Percentiles rank a stretch among this genome's conserved stretches.
Evolutionary conservation across 2,113 vertebrate species (phyloP).

Genomic region (Condylura cristata): DNA sequence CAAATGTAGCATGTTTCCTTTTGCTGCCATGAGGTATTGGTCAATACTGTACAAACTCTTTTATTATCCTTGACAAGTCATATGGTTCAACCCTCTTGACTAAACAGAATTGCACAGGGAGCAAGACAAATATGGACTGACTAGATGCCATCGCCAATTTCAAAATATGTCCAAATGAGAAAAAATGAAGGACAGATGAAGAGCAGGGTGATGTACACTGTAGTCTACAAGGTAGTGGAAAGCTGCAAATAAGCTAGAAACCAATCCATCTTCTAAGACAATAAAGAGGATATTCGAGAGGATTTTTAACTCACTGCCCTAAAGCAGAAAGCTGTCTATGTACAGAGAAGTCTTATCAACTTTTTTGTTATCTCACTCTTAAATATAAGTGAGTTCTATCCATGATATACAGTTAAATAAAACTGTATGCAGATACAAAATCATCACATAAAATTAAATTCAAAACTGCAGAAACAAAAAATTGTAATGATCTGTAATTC

Average conservation of each 20-base stretch:
- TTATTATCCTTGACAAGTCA: not conserved
- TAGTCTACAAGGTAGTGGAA: not conserved
- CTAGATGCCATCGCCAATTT: not conserved
- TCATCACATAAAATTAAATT: not conserved
- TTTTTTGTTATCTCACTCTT: not conserved
- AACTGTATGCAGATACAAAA: not conserved
- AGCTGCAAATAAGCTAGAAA: not conserved
- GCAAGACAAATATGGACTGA: not conserved
- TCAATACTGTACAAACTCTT: not conserved
- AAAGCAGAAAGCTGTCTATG: not conserved
- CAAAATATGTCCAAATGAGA: not conserved
- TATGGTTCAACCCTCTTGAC: not conserved
- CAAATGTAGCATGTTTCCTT: not conserved
- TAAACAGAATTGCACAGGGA: not conserved
- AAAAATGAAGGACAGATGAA: not conserved
- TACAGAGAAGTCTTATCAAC: not conserved
- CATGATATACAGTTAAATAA: not conserved
- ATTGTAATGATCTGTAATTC: not conserved
- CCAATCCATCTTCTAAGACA: not conserved
- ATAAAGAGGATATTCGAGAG: not conserved
- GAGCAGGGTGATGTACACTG: not conserved
- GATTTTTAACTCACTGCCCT: not conserved
- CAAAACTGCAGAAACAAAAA: slow-evolving; percentile 22
- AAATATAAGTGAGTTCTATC: not conserved
- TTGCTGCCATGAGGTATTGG: not conserved